Evolutionary conservation across 1,140 invertebrate species (phyloP), one percentile per base, ranked within the genome.

Genomic region (Cydia splendana): DNA sequence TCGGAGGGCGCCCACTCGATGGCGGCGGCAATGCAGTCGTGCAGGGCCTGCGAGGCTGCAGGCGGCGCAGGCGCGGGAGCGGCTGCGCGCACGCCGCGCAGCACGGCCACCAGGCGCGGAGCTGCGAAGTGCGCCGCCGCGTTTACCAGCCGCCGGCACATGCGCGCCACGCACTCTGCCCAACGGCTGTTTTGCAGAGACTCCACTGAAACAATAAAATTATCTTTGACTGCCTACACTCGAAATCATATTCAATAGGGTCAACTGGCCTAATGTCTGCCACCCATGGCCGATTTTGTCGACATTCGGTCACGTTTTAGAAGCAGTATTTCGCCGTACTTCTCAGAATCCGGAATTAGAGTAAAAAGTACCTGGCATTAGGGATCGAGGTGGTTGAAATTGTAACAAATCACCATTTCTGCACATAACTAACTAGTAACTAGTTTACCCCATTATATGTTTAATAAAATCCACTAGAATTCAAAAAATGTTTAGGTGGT

Each of bases 1-100:
- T 90, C 86, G 0, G 87, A 85, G 5, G 89, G 87, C 1, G 91
- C 86, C 82, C 89, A 87, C 71, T 91, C 88, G 9, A 91, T 88
- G 7, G 90, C 89, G 2, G 85, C 84, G 2, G 85, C 79, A 28
- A 92, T 76, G 76, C 88, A 92, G 15, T 90, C 88, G 67, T 89
- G 84, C 9, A 91, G 76, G 0, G 89, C 85, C 53, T 87, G 84
- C 48, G 82, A 81, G 4, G 87, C 87, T 6, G 86, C 57, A 0
- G 78, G 78, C 0, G 85, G 84, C 0, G 82, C 84, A 2, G 81
- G 51, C 0, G 84, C 76, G 15, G 84, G 62, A 0, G 81, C 53
- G 79, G 77, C 10, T 85, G 76, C 2, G 79, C 77, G 18, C 7
- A 62, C 57, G 57, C 57, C 57, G 57, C 84, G 80, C 0, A 91